Base-by-base conservation (phyloP, 2,888 invertebrate species). In the Apeira syringaria region DNA sequence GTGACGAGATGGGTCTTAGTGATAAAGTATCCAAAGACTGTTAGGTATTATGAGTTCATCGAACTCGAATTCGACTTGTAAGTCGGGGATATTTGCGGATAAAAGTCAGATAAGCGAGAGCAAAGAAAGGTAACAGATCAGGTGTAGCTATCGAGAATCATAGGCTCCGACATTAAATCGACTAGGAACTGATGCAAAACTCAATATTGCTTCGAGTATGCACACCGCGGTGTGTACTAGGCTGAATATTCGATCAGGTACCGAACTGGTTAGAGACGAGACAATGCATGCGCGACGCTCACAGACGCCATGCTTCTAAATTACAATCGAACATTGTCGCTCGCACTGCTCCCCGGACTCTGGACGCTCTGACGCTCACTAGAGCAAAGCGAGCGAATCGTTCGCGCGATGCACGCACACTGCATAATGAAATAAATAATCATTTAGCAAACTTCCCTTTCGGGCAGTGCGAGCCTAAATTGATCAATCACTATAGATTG, bases 21-120 rank as follows among this genome's bases (percentile, higher is more conserved):
- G 87, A 84, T 88, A 87, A 78, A 51, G 64, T 86, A 82, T 88
- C 88, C 88, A 89, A 89, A 89, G 88, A 88, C 88, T 88, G 88
- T 77, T 85, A 86, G 81, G 79, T 89, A 84, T 82, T 83, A 82
- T 80, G 52, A 49, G 85, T 84, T 86, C 82, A 69, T 76, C 80
- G 84, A 85, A 82, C 85, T 83, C 73, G 64, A 77, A 71, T 77
- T 67, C 68, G 82, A 74, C 82, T 79, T 74, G 75, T 70, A 74
- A 78, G 80, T 80, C 84, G 72, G 79, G 80, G 78, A 82, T 78
- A 74, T 72, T 74, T 74, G 74, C 77, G 79, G 78, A 74, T 69
- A 71, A 72, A 78, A 77, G 81, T 83, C 84, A 85, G 80, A 79
- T 64, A 70, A 69, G 70, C 78, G 77, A 70, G 69, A 75, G 73